A percentile compares a stretch with the other conserved stretches of the same genome.
Conservation (phyloP, 1,140 invertebrate species). For the Caerostris extrusa region DNA sequence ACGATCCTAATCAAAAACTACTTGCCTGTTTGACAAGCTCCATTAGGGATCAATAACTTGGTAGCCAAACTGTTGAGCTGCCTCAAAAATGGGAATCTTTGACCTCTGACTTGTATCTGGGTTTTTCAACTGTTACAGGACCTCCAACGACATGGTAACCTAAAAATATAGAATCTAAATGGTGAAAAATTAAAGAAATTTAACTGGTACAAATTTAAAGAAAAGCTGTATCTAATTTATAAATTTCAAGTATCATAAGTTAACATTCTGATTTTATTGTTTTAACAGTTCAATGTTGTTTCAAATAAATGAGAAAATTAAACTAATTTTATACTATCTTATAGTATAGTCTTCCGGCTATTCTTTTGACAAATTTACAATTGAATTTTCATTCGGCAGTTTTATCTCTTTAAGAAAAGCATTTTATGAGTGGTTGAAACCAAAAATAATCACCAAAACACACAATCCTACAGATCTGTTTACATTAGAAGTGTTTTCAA, state of each 20-base stretch:
- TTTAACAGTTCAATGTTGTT: neutral
- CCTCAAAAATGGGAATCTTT: neutral
- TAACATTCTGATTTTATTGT: neutral
- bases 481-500: too few species aligned
- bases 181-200: too few species aligned
- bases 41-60: slow-evolving; percentile 8
- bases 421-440: too few species aligned
- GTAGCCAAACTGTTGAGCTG: neutral
- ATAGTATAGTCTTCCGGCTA: neutral
- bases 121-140: neutral
- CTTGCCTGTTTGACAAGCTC: neutral
- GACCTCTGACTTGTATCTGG: neutral
- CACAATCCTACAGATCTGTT: too few species aligned
- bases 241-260: neutral
- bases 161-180: neutral
- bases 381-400: too few species aligned
- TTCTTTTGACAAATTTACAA: too few species aligned
- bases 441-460: too few species aligned
- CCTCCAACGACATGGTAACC: slow-evolving; percentile 18
- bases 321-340: neutral
- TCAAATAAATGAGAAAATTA: neutral
- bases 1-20: too few species aligned
- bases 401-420: too few species aligned
- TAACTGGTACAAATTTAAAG: neutral
- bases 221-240: neutral